Evolutionary conservation across 2,888 invertebrate genomes (phyloP).

Genomic region (Xanthia togata): DNA sequence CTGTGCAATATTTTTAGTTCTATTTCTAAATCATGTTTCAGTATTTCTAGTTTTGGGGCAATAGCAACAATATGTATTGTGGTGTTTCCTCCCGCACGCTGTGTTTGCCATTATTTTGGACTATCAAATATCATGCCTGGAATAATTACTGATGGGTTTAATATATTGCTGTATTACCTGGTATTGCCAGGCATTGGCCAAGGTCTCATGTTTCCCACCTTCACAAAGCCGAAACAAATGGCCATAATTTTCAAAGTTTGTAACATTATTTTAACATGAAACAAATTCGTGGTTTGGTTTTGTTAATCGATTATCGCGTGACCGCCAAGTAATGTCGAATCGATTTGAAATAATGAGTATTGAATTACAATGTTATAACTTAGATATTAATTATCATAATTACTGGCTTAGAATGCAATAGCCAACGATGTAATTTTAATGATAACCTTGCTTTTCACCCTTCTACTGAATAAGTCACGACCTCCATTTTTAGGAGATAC

Average conservation of each 20-base stretch:
- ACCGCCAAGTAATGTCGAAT: slow-evolving; percentile 40
- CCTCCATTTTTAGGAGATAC: not conserved
- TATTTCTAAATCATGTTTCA: not conserved
- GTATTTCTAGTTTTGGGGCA: not conserved
- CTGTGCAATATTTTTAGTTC: too few relatives aligned
- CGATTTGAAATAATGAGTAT: slow-evolving; percentile 51
- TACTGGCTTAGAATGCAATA: slow-evolving; percentile 18
- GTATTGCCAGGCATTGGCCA: not conserved
- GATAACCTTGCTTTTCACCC: not conserved
- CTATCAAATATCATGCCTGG: not conserved
- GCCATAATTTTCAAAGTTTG: slow-evolving; percentile 10
- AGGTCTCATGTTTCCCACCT: not conserved
- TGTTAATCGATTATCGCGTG: slow-evolving; percentile 55
- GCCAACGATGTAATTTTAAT: not conserved
- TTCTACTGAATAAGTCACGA: not conserved
- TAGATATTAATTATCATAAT: slow-evolving; percentile 32
- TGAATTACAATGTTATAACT: slow-evolving; percentile 31
- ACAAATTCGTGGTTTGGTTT: slow-evolving; percentile 15
- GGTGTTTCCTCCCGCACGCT: not conserved
- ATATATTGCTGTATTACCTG: too few relatives aligned
- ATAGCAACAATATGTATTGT: not conserved
- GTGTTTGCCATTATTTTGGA: not conserved
- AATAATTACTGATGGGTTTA: not conserved
- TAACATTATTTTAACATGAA: slow-evolving; percentile 23
- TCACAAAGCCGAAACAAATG: not conserved